Evolutionary conservation across 2,888 invertebrate species (phyloP).

Genomic region (Arrhopalites spinosus): DNA sequence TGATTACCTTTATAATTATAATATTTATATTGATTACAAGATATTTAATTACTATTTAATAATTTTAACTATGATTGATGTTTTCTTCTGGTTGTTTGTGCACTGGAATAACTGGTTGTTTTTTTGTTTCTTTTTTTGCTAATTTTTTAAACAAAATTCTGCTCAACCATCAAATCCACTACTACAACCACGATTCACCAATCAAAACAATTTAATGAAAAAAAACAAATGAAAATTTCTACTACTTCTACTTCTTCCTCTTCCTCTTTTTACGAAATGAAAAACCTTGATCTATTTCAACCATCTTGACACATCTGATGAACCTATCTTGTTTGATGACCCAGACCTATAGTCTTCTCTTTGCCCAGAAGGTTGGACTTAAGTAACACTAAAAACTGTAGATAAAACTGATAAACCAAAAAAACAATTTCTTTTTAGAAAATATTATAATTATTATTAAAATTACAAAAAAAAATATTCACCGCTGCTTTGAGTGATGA

Average conservation of each 20-base stretch:
- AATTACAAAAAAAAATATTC: too few species aligned
- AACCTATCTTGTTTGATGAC: neutral
- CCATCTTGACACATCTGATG: neutral
- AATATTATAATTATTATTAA: neutral
- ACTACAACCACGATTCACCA: neutral
- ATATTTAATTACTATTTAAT: neutral
- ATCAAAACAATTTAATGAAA: neutral
- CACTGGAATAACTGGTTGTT: neutral
- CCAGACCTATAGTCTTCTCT: constrained; percentile 62
- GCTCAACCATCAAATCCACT: neutral
- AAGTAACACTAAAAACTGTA: constrained; percentile 15
- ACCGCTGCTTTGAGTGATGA: constrained; percentile 1
- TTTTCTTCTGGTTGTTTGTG: neutral
- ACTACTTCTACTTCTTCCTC: neutral
- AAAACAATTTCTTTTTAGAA: neutral
- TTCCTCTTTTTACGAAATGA: neutral
- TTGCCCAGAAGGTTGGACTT: constrained; percentile 61
- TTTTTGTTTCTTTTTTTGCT: constrained; percentile 3
- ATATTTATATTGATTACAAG: neutral
- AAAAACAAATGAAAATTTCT: neutral
- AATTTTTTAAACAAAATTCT: neutral
- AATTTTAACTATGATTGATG: neutral
- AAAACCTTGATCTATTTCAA: neutral
- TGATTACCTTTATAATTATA: neutral
- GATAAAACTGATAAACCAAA: neutral